Evolutionary conservation across 1,140 invertebrate genomes (phyloP), one percentile per base, ranked within the genome.

Genomic region (Heliconius hewitsoni): DNA sequence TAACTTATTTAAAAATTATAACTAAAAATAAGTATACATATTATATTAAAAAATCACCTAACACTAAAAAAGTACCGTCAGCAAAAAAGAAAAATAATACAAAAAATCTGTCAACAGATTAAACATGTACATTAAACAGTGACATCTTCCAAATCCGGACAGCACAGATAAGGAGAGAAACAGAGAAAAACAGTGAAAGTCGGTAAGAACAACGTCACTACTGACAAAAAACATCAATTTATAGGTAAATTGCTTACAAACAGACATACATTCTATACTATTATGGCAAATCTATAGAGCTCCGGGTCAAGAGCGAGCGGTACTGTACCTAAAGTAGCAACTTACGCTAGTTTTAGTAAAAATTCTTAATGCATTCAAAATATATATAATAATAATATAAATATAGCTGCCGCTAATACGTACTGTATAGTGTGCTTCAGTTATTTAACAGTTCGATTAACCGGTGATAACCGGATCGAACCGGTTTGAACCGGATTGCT

Each of bases 311-410:
- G 77, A 74, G 81, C 52, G 84, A 77, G 82, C 80, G 85, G 60
- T 66, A 66, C 27, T 27, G 60, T 66, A 66, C 60, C 60, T 66
- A 66, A 30, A 66, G 60, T 66, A 66, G 60, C 60, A 66, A 27
- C 81, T 81, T 83, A 83, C 50, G 23, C 80, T 80, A 83, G 34
- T 90, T 89, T 93, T 94, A 94, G 93, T 94, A 94, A 94, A 94
- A 94, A 94, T 52, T 92, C 90, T 94, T 93, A 92, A 93, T 91
- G 86, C 91, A 92, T 94, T 94, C 91, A 91, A 94, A 91, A 93
- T 93, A 94, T 93, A 92, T 92, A 92, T 91, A 52, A 87, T 88
- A 90, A 84, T 85, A 87, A 75, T 72, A 80, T 81, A 85, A 46
- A 85, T 81, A 81, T 86, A 89, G 90, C 89, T 90, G 90, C 86